A percentile compares a stretch with the other conserved stretches of the same genome.
These are phyloP conservation scores for Athalia circularis DNA, from an alignment of 2,888 invertebrate species.

Conservation along the genomic window DNA sequence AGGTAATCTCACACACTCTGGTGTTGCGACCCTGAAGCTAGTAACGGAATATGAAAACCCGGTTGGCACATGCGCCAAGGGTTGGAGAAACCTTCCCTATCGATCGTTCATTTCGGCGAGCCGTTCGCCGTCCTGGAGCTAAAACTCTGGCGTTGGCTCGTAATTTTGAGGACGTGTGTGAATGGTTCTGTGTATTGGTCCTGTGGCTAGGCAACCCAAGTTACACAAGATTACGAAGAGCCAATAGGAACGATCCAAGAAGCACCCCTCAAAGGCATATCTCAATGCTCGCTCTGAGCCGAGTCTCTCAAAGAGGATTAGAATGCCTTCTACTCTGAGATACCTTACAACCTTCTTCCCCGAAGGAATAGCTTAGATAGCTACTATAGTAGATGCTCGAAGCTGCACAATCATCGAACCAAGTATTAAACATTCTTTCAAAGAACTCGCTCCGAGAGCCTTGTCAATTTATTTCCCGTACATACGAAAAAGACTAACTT, in stretches of 20 bases:
- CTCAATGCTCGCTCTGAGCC: conserved; percentile 67
- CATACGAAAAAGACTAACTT: background rate
- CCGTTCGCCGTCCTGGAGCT: conserved; percentile 48
- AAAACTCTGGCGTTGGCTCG: too few species aligned
- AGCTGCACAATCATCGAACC: conserved; percentile 25
- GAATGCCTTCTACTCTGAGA: conserved; percentile 67
- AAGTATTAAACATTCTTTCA: background rate
- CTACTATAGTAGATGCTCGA: background rate
- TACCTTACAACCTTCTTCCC: conserved; percentile 52
- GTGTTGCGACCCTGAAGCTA: conserved; percentile 25
- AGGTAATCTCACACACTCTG: conserved; percentile 23
- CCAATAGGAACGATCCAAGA: conserved; percentile 66
- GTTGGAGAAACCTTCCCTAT: conserved; percentile 71
- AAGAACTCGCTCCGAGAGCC: background rate
- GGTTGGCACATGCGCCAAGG: conserved; percentile 67
- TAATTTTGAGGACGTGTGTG: conserved; percentile 59
- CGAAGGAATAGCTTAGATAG: conserved; percentile 27
- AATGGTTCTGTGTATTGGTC: conserved; percentile 61
- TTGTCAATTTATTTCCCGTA: conserved; percentile 1
- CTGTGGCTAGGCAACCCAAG: conserved; percentile 72
- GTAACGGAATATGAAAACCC: conserved; percentile 12
- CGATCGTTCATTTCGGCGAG: conserved; percentile 62
- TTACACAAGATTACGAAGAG: conserved; percentile 70
- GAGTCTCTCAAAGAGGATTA: conserved; percentile 72
- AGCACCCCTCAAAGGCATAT: conserved; percentile 71